Percentiles rank a stretch among this genome's conserved stretches.
Conservation (phyloP, 2,888 invertebrate genomes). For the Operophtera brumata region DNA sequence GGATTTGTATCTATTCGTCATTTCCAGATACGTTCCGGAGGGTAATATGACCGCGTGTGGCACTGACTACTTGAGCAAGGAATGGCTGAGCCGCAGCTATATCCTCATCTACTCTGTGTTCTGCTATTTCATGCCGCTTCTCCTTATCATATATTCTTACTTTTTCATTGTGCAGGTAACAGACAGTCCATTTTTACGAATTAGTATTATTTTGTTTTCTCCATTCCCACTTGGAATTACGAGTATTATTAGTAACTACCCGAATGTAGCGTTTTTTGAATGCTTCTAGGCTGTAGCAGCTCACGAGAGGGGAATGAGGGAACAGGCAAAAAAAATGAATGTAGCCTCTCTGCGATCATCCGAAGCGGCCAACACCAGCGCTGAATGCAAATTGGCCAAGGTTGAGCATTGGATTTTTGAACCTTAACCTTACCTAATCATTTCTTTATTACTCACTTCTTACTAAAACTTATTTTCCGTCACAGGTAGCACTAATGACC, state of each 20-base stretch:
- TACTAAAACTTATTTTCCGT: slow-evolving; percentile 1
- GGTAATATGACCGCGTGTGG: slow-evolving; percentile 97
- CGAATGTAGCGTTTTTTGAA: too few species aligned
- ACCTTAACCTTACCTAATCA: background rate
- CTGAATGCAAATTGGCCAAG: slow-evolving; percentile 93
- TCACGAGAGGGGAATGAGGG: slow-evolving; percentile 92
- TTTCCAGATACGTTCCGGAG: slow-evolving; percentile 91
- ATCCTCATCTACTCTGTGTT: slow-evolving; percentile 89
- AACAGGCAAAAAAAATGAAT: slow-evolving; percentile 97
- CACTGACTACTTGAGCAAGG: slow-evolving; percentile 90
- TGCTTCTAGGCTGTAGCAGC: slow-evolving; percentile 85
- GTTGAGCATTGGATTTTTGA: slow-evolving; percentile 50
- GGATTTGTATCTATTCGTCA: background rate
- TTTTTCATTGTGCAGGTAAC: slow-evolving; percentile 90
- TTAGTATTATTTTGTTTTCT: too few species aligned
- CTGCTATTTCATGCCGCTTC: slow-evolving; percentile 88
- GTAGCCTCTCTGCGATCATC: slow-evolving; percentile 91
- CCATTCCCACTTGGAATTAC: too few species aligned
- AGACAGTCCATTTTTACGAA: background rate
- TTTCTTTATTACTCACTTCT: background rate
- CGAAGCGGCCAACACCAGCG: slow-evolving; percentile 88
- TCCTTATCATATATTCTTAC: slow-evolving; percentile 92
- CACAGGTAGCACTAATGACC: slow-evolving; percentile 91
- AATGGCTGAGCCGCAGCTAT: slow-evolving; percentile 89
- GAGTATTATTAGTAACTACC: too few species aligned